These are phyloP conservation scores for Leucopsar rothschildi DNA, from an alignment of 2,113 vertebrate species.

Conservation along the genomic window DNA sequence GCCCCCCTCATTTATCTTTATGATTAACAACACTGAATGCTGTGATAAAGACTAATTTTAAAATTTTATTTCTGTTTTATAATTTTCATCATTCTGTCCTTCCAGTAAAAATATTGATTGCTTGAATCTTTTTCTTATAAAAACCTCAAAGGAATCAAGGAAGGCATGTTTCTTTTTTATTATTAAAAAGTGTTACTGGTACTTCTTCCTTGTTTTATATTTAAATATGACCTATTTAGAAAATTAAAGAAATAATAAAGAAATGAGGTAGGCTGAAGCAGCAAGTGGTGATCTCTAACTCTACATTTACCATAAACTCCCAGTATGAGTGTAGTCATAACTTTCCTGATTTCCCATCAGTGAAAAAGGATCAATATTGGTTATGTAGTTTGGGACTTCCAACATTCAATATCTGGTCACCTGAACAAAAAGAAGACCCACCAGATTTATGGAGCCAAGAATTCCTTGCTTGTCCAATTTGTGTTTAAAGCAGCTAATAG, in stretches of 20 bases:
- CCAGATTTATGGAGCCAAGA: not conserved
- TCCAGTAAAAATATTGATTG: not conserved
- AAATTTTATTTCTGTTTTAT: not conserved
- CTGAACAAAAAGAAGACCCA: not conserved
- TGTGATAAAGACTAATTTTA: not conserved
- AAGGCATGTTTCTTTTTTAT: not conserved
- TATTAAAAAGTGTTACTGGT: not conserved
- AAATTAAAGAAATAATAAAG: not conserved
- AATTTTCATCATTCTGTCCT: not conserved
- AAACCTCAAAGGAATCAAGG: not conserved
- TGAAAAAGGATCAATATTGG: not conserved
- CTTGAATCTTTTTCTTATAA: not conserved
- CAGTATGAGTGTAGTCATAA: not conserved
- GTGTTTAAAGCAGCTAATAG: not conserved
- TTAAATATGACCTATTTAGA: not conserved
- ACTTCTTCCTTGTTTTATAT: not conserved
- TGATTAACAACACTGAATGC: not conserved
- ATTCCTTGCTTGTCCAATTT: not conserved
- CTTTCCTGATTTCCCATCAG: not conserved
- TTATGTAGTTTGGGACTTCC: not conserved
- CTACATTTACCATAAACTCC: not conserved
- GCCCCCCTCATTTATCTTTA: not conserved
- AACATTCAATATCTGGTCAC: fast-evolving
- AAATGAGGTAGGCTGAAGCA: not conserved
- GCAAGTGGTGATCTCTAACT: not conserved